Base-by-base conservation (phyloP, 2,888 invertebrate species). In the Geophilus truncorum region DNA sequence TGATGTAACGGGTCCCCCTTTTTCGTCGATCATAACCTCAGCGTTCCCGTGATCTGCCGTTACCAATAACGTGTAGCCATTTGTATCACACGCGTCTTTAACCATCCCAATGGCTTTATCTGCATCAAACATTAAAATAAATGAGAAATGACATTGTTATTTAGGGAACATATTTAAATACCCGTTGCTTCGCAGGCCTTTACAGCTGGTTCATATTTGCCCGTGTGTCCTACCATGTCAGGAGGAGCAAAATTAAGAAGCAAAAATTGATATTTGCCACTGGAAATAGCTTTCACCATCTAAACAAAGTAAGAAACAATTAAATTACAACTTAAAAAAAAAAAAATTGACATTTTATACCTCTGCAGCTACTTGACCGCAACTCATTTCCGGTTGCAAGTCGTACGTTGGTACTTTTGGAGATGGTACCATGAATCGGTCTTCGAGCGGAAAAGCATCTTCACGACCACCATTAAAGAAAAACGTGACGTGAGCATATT, bases 221-320 rank as follows among this genome's bases (percentile, higher is more conserved):
- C 88, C 4, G 88, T 88, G 82, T 88, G 88, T 6, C 88, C 88
- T 57, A 88, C 88, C 88, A 88, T 88, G 83, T 88, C 88, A 10
- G 88, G 88, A n/a, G 88, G 87, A 4, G 88, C 88, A 83, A 88
- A 88, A 83, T 88, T 88, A 84, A 87, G 88, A 88, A 88, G 88
- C 3, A 88, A 84, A 83, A 88, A 88, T 9, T 86, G 86, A 83
- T 87, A 86, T 40, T 85, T 85, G n/a, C 84, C 84, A 5, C 82
- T 62, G 23, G 83, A 83, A 80, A 88, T 84, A 5, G 85, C 85
- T 81, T 86, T 86, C 9, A 85, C 83, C 85, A 88, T 84, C 83
- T 77, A 10, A 28, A 77, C 21, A 76, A 25, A n/a, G 10, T 32
- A 6, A n/a, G n/a, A n/a, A n/a, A n/a, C n/a, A n/a, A n/a, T n/a